Evolutionary conservation across 2,797 vertebrate genomes (phyloP), one percentile per base, ranked within the genome.

Genomic region (Cuniculus paca): DNA sequence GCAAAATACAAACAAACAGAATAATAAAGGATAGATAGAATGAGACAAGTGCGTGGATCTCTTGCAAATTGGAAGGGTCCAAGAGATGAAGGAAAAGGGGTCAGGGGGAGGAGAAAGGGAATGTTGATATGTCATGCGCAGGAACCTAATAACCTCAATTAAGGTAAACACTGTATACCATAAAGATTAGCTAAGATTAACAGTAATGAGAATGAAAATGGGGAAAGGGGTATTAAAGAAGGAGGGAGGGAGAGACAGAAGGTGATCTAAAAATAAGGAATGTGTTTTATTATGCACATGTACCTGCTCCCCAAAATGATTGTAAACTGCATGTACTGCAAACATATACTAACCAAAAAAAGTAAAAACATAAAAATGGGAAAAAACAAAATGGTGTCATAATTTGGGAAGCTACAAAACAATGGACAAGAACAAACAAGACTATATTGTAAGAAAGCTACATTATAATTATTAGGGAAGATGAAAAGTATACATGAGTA

Each of bases 351-450:
- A 42, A 74, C 6, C 5, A 14, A 65, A 65, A 63, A 34, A 12
- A 72, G 68, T 72, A 39, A 42, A 24, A 28, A 45, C 28, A 4
- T 14, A 48, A 74, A 45, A 85, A 88, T 28, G 7, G 3, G 6
- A 88, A 56, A 87, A 9, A 81, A 50, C 3, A 80, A 26, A 91
- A 95, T 60, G 7, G 5, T 42, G 17, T 39, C 45, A 48, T 31
- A 36, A 75, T 80, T 91, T 93, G 61, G 17, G 56, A 96, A 94
- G 42, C 31, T n/a, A 2, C 65, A 26, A 90, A 60, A 88, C 65
- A 90, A 56, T 14, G 6, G 34, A 31, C 31, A 92, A 87, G 26
- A 77, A 65, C 6, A n/a, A 31, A 65, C 34, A 88, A 92, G n/a
- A 86, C 16, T 61, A 77, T 45, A 56, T 9, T 82, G 81, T 82